Conservation (phyloP, 2,113 vertebrate species). For the Syngnathus typhle region DNA sequence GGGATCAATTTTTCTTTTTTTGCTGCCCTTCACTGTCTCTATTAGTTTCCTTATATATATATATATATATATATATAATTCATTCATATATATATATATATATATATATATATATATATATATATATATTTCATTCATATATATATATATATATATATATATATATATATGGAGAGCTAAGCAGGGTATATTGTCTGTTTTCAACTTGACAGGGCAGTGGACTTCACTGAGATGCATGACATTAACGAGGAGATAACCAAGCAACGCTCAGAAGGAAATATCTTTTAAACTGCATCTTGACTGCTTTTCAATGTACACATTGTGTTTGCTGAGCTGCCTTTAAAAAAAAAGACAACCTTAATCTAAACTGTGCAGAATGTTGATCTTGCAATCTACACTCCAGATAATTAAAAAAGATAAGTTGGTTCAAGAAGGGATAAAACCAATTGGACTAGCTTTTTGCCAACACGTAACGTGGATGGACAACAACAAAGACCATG, state of each 20-base stretch:
- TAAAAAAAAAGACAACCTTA: slow-evolving; percentile 36
- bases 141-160: not conserved
- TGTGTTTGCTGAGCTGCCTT: slow-evolving; percentile 29
- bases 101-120: too few species aligned
- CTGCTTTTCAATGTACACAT: slow-evolving; percentile 44
- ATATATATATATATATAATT: too few species aligned
- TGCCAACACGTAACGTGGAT: not conserved
- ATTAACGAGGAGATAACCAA: slow-evolving; percentile 37
- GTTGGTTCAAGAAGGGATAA: slow-evolving; percentile 12
- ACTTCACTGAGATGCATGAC: slow-evolving; percentile 33
- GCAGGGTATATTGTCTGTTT: slow-evolving; percentile 23
- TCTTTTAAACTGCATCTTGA: slow-evolving; percentile 34
- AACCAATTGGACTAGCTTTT: slow-evolving; percentile 30
- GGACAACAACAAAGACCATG: slow-evolving; percentile 7
- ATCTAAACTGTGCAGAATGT: slow-evolving; percentile 47
- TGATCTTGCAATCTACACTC: slow-evolving; percentile 49
- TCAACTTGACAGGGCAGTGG: slow-evolving; percentile 21
- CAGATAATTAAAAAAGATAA: slow-evolving; percentile 55
- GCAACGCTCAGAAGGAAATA: slow-evolving; percentile 26
- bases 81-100: too few species aligned
- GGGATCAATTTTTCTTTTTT: slow-evolving; percentile 39
- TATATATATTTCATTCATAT: too few species aligned
- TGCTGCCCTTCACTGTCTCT: slow-evolving; percentile 55
- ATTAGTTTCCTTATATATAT: slow-evolving; percentile 50
- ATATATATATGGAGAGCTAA: slow-evolving; percentile 2